Evolutionary conservation across 2,888 invertebrate species (phyloP).

Genomic region (Anodontia alba): DNA sequence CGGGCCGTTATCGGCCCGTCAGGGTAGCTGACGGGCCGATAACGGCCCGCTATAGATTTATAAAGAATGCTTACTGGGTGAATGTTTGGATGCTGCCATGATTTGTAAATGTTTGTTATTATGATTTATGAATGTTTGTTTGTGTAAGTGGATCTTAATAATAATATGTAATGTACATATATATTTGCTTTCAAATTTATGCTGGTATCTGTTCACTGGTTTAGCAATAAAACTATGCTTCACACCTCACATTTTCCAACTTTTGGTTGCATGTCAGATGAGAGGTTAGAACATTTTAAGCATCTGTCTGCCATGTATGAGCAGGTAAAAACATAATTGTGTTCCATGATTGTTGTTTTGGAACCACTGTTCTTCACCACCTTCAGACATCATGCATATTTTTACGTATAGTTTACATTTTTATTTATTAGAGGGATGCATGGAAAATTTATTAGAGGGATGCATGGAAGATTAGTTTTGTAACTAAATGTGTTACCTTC

Average conservation of each 20-base stretch:
- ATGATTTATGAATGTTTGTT: neutral
- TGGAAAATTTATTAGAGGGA: constrained; percentile 11
- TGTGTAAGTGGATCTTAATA: neutral
- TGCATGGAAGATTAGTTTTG: constrained; percentile 1
- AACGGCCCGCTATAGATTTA: too few relatives aligned
- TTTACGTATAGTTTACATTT: neutral
- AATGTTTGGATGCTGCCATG: neutral
- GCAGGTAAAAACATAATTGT: neutral
- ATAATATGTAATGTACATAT: neutral
- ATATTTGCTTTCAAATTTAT: neutral
- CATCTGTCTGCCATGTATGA: neutral
- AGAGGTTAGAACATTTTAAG: too few relatives aligned
- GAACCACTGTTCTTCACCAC: neutral
- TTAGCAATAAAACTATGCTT: too few relatives aligned
- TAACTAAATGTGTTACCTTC: constrained; percentile 9
- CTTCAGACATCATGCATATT: neutral
- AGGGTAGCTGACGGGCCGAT: too few relatives aligned
- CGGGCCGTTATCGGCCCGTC: too few relatives aligned
- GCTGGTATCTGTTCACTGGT: too few relatives aligned
- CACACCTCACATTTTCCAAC: too few relatives aligned
- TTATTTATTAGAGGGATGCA: constrained; percentile 1
- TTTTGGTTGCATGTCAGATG: too few relatives aligned
- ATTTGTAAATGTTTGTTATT: neutral
- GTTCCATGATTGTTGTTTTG: neutral
- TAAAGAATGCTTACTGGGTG: too few relatives aligned